phyloP scores from a whole-genome alignment of 2,113 vertebrate species.

The Malurus melanocephalus region DNA sequence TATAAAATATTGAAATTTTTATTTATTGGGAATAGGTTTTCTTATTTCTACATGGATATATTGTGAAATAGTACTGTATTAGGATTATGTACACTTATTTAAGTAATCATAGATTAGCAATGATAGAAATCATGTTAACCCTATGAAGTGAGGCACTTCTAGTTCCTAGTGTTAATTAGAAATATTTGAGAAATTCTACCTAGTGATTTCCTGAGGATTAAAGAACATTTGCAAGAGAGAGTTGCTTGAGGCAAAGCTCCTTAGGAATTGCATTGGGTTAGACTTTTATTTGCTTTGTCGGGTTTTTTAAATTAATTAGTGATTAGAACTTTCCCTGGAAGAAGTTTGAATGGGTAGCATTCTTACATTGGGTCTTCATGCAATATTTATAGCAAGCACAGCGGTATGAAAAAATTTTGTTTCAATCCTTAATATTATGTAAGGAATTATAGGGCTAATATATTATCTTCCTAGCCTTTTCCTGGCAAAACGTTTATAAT shows the following conservation, averaged over 20 bases:
- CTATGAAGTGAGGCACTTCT: background rate
- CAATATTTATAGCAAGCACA: background rate
- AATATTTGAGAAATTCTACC: background rate
- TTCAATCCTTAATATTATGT: background rate
- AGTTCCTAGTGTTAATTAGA: background rate
- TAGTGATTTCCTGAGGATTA: background rate
- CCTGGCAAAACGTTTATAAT: background rate
- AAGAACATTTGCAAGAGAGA: background rate
- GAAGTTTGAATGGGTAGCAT: background rate
- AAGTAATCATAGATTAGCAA: background rate
- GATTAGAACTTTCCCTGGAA: background rate
- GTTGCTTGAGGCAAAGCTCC: background rate
- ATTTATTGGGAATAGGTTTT: background rate
- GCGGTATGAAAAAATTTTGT: background rate
- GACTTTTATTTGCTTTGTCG: fast-evolving
- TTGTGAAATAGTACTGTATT: background rate
- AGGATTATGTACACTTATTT: background rate
- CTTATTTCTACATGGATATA: background rate
- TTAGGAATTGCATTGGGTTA: background rate
- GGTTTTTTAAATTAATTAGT: background rate
- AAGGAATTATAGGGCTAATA: background rate
- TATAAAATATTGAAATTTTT: background rate
- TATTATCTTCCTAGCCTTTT: background rate
- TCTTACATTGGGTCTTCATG: background rate
- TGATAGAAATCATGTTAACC: background rate